These are phyloP conservation scores for Helostoma temminkii DNA, from an alignment of 2,797 vertebrate species.

Conservation along the genomic window DNA sequence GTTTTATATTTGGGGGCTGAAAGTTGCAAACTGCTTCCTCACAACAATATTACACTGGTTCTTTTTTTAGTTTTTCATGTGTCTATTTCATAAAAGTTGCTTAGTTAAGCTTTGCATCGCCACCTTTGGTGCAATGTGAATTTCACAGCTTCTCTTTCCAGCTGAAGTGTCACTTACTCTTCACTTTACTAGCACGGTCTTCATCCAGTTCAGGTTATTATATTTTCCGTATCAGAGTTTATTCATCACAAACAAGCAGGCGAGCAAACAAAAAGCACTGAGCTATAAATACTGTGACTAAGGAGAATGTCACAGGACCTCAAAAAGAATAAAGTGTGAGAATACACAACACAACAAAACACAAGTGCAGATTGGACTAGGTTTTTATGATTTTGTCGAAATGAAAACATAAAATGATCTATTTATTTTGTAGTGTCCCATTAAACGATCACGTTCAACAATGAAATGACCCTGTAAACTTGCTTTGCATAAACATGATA, in stretches of 20 bases:
- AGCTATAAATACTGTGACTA: background rate
- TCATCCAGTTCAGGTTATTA: slow-evolving; percentile 20
- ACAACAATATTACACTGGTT: slow-evolving; percentile 33
- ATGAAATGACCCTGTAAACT: too few species aligned
- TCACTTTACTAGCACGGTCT: slow-evolving; percentile 24
- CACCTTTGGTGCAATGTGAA: slow-evolving; percentile 37
- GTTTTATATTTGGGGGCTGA: slow-evolving; percentile 27
- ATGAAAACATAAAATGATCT: background rate
- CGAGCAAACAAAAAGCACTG: background rate
- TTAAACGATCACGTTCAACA: too few species aligned
- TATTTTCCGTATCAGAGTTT: slow-evolving; percentile 6
- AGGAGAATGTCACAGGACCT: background rate
- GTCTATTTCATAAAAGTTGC: slow-evolving; percentile 56
- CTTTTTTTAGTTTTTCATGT: slow-evolving; percentile 50
- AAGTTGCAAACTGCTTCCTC: slow-evolving; percentile 41
- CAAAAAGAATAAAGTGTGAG: background rate
- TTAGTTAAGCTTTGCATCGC: slow-evolving; percentile 43
- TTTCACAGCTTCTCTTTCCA: slow-evolving; percentile 56
- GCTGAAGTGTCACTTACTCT: slow-evolving; percentile 46
- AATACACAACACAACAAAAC: background rate
- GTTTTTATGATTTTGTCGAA: too few species aligned
- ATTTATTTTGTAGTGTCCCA: too few species aligned
- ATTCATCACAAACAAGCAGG: too few species aligned
- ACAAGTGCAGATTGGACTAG: background rate
- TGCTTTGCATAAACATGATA: too few species aligned